A percentile compares a stretch with the other conserved stretches of the same genome.
These are phyloP conservation scores for Sepiola atlantica DNA, from an alignment of 2,888 invertebrate genomes.

Conservation along the genomic window DNA sequence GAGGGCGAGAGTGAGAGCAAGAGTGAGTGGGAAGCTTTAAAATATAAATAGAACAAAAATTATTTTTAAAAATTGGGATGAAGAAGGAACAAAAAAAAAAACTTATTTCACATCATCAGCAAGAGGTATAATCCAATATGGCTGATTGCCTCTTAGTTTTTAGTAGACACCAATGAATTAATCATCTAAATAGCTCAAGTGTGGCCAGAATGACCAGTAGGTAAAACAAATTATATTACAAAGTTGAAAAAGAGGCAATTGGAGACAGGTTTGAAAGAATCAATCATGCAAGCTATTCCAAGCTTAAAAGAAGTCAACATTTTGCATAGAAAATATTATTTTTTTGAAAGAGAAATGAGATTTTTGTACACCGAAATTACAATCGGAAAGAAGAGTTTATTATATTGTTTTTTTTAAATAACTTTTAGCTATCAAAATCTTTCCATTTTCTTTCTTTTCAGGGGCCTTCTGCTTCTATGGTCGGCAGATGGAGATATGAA, in stretches of 20 bases:
- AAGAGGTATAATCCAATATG: not conserved
- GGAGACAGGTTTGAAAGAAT: not conserved
- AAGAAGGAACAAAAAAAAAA: not conserved
- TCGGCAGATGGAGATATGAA: not conserved
- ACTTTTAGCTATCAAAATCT: not conserved
- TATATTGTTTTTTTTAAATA: not conserved
- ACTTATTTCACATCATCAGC: not conserved
- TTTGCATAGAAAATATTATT: not conserved
- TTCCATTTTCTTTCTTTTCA: not conserved
- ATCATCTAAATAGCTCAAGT: not conserved
- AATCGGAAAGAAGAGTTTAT: not conserved
- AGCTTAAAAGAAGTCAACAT: not conserved
- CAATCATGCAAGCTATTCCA: not conserved
- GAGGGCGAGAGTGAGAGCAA: too few species aligned
- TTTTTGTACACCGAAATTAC: not conserved
- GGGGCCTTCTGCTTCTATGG: conserved; percentile 5
- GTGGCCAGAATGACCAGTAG: not conserved
- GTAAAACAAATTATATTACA: not conserved
- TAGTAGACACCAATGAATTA: not conserved
- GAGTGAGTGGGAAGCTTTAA: not conserved
- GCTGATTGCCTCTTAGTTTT: not conserved
- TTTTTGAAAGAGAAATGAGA: not conserved
- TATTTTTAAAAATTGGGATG: not conserved
- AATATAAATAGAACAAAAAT: not conserved
- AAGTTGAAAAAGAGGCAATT: not conserved